Percentiles rank a stretch among this genome's conserved stretches.
These are phyloP conservation scores for Anastatus disparis DNA, from an alignment of 1,140 invertebrate genomes.

Conservation along the genomic window DNA sequence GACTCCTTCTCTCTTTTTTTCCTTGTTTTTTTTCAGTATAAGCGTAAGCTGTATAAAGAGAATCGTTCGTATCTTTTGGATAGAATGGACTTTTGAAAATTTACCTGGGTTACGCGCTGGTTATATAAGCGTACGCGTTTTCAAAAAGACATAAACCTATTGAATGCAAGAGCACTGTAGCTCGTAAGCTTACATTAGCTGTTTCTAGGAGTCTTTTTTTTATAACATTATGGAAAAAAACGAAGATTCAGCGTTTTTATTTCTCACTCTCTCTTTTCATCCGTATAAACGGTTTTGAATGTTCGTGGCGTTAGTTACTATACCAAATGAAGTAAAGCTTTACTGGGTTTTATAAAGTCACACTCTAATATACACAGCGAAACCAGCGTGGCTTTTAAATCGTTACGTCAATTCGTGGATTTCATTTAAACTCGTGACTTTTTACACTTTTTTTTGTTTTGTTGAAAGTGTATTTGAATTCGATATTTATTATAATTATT, in stretches of 20 bases:
- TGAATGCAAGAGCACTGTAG: background rate
- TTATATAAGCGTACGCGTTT: constrained; percentile 12
- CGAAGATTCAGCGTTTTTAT: background rate
- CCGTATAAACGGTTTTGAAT: no score
- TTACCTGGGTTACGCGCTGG: constrained; percentile 20
- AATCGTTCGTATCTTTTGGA: constrained; percentile 28
- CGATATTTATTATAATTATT: no score
- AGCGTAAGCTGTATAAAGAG: background rate
- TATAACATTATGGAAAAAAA: no score
- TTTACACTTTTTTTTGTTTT: no score
- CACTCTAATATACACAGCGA: no score
- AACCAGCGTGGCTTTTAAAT: background rate
- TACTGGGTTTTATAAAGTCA: no score
- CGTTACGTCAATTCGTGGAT: background rate
- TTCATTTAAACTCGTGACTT: no score
- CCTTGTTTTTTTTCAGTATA: no score
- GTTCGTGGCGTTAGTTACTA: constrained; percentile 8
- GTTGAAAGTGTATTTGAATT: no score
- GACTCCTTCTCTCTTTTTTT: no score
- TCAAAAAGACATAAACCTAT: constrained; percentile 7
- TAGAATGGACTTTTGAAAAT: constrained; percentile 46
- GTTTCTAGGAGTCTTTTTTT: constrained; percentile 33
- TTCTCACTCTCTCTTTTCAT: no score
- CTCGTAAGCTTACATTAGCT: constrained; percentile 40
- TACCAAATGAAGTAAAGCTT: no score